Conservation (phyloP, 2,888 invertebrate genomes). For the Cerastis rubricosa region DNA sequence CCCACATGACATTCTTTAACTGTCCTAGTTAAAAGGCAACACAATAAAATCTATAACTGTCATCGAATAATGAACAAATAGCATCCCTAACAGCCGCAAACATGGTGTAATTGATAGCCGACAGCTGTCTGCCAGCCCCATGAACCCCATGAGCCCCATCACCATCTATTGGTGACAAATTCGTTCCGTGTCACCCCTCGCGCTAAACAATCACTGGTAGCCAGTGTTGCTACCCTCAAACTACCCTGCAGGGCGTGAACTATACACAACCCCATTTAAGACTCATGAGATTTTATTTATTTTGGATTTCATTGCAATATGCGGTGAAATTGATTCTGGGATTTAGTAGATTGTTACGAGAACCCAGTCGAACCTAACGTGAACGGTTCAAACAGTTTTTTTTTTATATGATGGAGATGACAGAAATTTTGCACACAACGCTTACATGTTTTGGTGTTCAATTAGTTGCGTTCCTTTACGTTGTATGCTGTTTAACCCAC, state of each 20-base stretch:
- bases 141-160: constrained; percentile 73
- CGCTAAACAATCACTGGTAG: constrained; percentile 74
- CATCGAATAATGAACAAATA: constrained; percentile 87
- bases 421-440: not conserved
- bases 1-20: constrained; percentile 13
- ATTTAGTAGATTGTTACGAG: not conserved
- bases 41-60: constrained; percentile 85
- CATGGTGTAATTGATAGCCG: constrained; percentile 85
- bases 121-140: constrained; percentile 80
- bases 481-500: not conserved
- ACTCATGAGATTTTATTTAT: constrained; percentile 74
- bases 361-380: not conserved
- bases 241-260: constrained; percentile 80
- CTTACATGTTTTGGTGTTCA: not conserved
- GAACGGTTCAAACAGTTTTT: not conserved
- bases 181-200: constrained; percentile 82
- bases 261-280: constrained; percentile 70
- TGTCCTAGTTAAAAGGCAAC: constrained; percentile 59
- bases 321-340: constrained; percentile 18
- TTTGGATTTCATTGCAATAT: constrained; percentile 50
- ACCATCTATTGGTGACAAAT: constrained; percentile 87
- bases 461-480: not conserved
- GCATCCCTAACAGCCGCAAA: constrained; percentile 88
- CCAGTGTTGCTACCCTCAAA: constrained; percentile 71
- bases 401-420: not conserved